A percentile compares a stretch with the other conserved stretches of the same genome.
Conservation (phyloP, 2,113 vertebrate species). For the Balaeniceps rex region DNA sequence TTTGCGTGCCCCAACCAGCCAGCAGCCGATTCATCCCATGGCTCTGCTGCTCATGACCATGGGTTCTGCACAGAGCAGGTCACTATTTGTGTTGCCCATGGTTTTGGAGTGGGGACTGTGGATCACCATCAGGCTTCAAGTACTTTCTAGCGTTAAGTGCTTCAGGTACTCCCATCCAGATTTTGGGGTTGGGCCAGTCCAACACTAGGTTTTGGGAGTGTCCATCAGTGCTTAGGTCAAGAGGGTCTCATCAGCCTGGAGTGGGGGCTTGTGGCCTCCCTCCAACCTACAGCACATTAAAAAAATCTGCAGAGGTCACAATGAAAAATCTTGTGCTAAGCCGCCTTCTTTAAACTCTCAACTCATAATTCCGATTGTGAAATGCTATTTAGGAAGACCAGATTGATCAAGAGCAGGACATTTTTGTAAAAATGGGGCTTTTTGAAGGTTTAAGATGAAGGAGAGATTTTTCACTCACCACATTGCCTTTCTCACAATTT, state of each 20-base stretch:
- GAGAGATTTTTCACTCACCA: neutral
- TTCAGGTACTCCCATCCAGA: neutral
- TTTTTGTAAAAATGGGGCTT: neutral
- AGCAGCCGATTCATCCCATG: neutral
- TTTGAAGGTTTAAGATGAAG: neutral
- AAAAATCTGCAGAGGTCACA: neutral
- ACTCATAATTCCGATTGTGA: neutral
- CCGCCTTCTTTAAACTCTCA: neutral
- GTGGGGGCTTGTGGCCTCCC: neutral
- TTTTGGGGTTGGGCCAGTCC: neutral
- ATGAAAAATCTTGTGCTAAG: neutral
- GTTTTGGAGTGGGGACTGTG: neutral
- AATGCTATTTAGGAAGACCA: neutral
- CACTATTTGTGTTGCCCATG: fast-evolving
- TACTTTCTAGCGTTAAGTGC: neutral
- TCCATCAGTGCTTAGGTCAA: neutral
- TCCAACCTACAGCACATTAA: neutral
- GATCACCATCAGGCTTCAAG: neutral
- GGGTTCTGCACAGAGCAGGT: neutral
- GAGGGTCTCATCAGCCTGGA: neutral
- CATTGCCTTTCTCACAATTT: neutral
- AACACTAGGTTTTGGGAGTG: neutral
- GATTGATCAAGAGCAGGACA: neutral
- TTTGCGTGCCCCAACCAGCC: neutral
- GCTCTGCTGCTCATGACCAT: neutral